phyloP scores from a whole-genome alignment of 2,113 vertebrate genomes.

The Phyllopteryx taeniolatus region DNA sequence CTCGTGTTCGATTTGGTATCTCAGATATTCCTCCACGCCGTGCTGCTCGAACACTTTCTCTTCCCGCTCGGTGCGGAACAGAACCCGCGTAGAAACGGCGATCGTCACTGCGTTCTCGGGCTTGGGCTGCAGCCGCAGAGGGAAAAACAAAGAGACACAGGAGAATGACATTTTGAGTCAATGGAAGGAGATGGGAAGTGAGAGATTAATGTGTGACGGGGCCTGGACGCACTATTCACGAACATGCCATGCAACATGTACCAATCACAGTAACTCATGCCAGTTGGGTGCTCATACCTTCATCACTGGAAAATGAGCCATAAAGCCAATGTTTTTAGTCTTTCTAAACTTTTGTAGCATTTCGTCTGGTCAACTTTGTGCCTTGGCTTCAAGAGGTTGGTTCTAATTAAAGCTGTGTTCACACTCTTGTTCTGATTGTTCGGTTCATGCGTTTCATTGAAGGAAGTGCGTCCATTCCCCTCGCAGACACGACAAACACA shows the following conservation, averaged over 20 bases:
- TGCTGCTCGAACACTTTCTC: constrained; percentile 85
- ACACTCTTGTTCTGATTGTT: too few species aligned
- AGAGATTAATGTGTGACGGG: background rate
- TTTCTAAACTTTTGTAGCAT: too few species aligned
- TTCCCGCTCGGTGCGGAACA: constrained; percentile 95
- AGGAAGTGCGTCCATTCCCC: too few species aligned
- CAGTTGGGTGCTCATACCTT: too few species aligned
- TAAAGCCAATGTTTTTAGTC: too few species aligned
- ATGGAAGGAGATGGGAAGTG: background rate
- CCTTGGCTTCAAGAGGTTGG: too few species aligned
- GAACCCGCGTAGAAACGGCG: constrained; percentile 88
- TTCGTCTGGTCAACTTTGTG: too few species aligned
- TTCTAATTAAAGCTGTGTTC: too few species aligned
- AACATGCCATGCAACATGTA: background rate
- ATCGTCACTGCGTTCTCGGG: constrained; percentile 93
- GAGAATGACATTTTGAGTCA: background rate
- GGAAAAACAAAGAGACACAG: background rate
- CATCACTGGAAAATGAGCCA: too few species aligned
- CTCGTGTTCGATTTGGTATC: constrained; percentile 91
- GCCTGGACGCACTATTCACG: background rate
- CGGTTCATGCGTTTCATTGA: too few species aligned
- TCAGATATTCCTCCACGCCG: constrained; percentile 91
- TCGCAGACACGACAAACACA: too few species aligned
- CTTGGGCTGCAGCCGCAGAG: constrained; percentile 87
- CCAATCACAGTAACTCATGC: background rate